Base-by-base conservation (phyloP, 2,113 vertebrate species). In the Pedetes capensis region DNA sequence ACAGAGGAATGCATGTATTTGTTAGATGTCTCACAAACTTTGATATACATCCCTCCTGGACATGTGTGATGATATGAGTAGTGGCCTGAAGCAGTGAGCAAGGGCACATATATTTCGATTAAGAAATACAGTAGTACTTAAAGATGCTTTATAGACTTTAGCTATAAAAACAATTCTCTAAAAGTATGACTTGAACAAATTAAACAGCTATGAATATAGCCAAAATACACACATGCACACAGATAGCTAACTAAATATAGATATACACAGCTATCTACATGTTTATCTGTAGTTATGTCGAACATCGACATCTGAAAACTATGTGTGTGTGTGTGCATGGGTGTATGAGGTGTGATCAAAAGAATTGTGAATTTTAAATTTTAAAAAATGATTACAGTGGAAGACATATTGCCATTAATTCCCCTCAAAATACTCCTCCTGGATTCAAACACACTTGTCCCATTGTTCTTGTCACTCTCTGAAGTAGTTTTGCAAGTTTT, bases 21-120 rank as follows among this genome's bases (percentile, higher is more conserved):
- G 68, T 92, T 93, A 89, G 11, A 66, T 83, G 32, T 37, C n/a
- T 69, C 53, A 37, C 44, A 63, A 53, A 80, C 29, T 51, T 94
- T 87, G 92, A 63, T 92, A 87, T 49, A 75, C 75, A 90, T 90
- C 76, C 25, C 51, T 72, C 37, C 23, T 57, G 39, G 64, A 53
- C 34, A 75, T 9, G 2, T 84, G 78, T 81, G 37, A n/a, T 91
- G 59, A 74, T 91, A 39, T 85, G 72, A 93, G 16, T 66, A 63
- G 34, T 68, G 9, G 20, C 22, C 57, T 86, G 53, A 89, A 89
- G 51, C 68, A 80, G n/a, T 89, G 32, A 94, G 22, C 20, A 91
- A 82, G 8, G 76, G 64, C 59, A 93, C 53, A 81, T 13, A 11
- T 34, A 16, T 0, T 59, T 95, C 37, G 75, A 1, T 49, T 64